A percentile compares a stretch with the other conserved stretches of the same genome.
phyloP scores from a whole-genome alignment of 2,888 invertebrate genomes.

The Leptogaster cylindrica region DNA sequence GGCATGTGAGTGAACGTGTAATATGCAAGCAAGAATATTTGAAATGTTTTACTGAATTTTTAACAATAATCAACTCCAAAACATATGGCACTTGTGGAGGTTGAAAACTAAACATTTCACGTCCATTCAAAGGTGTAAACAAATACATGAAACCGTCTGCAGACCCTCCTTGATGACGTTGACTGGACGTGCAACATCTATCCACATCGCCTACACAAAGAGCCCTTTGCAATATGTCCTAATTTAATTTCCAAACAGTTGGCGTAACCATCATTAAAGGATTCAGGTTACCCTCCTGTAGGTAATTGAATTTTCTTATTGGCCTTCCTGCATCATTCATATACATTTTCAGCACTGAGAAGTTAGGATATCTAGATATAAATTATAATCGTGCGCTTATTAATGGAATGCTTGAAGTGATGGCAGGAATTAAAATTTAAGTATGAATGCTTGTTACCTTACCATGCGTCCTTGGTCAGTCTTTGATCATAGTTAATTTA shows the following conservation, averaged over 20 bases:
- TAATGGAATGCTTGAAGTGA: background rate
- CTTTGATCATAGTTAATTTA: constrained; percentile 9
- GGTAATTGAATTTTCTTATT: constrained; percentile 21
- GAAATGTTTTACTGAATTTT: background rate
- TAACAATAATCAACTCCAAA: no score
- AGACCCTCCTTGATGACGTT: background rate
- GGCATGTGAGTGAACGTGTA: background rate
- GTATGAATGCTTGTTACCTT: background rate
- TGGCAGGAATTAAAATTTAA: background rate
- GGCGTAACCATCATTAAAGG: constrained; percentile 63
- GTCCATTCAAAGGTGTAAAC: constrained; percentile 6
- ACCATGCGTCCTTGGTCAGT: background rate
- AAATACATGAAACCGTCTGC: no score
- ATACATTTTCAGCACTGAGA: background rate
- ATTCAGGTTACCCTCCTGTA: constrained; percentile 51
- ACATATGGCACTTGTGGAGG: constrained; percentile 23
- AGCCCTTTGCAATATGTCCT: constrained; percentile 53
- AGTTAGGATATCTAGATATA: background rate
- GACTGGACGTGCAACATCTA: background rate
- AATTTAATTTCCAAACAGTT: constrained; percentile 63
- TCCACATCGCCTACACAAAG: background rate
- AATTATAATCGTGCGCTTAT: background rate
- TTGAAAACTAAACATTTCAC: no score
- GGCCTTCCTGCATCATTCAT: constrained; percentile 8
- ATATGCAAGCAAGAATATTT: background rate